A percentile compares a stretch with the other conserved stretches of the same genome.
These are phyloP conservation scores for Netelia inedita DNA, from an alignment of 2,888 invertebrate genomes.

Conservation along the genomic window DNA sequence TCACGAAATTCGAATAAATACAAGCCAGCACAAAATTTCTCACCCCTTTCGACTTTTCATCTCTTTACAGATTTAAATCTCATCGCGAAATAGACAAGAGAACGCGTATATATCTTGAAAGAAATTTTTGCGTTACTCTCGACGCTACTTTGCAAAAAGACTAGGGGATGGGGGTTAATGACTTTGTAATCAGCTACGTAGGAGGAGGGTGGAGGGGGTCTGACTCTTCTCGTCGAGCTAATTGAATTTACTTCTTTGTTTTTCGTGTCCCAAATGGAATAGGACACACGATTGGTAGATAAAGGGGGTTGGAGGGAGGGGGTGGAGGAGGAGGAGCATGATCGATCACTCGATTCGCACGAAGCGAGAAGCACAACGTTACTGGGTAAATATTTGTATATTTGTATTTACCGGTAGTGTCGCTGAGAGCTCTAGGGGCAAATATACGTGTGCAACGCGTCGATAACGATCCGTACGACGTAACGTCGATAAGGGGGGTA, in stretches of 20 bases:
- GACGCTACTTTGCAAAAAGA: too few species aligned
- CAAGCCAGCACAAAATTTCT: too few species aligned
- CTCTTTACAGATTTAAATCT: too few species aligned
- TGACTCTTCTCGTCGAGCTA: not conserved
- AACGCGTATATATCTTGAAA: too few species aligned
- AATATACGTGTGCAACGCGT: conserved; percentile 23
- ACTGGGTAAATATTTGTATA: conserved; percentile 54
- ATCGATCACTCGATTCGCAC: conserved; percentile 38
- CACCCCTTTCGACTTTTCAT: too few species aligned
- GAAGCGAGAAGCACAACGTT: not conserved
- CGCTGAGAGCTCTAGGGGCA: conserved; percentile 12
- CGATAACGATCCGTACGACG: conserved; percentile 22
- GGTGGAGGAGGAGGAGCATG: not conserved
- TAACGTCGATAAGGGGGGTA: not conserved
- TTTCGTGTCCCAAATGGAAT: not conserved
- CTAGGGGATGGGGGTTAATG: too few species aligned
- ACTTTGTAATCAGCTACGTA: too few species aligned
- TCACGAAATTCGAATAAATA: too few species aligned
- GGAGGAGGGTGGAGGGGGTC: too few species aligned
- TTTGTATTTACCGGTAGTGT: conserved; percentile 42
- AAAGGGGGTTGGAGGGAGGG: not conserved
- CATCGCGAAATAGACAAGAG: too few species aligned
- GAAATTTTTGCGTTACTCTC: too few species aligned
- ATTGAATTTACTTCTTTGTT: conserved; percentile 14
- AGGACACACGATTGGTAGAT: not conserved